Percentiles rank a stretch among this genome's conserved stretches.
phyloP scores from a whole-genome alignment of 2,113 vertebrate genomes.

The Odobenus rosmarus region DNA sequence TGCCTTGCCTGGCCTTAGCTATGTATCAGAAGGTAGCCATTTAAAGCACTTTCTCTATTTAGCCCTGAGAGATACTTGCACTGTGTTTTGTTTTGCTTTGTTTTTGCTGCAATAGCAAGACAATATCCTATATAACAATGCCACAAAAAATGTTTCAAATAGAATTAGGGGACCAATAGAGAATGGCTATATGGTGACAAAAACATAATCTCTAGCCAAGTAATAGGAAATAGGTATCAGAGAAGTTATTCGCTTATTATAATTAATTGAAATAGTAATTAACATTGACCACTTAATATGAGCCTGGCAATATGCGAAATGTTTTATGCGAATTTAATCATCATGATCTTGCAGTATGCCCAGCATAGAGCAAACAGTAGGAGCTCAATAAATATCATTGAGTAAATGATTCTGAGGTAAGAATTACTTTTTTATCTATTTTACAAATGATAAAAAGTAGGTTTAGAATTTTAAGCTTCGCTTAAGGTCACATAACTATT shows the following conservation, averaged over 20 bases:
- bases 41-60: conserved; percentile 35
- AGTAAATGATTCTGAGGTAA: not conserved
- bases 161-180: not conserved
- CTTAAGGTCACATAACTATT: not conserved
- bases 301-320: not conserved
- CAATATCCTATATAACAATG: not conserved
- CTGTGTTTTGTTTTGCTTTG: not conserved
- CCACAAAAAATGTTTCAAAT: conserved; percentile 24
- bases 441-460: conserved; percentile 33
- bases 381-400: not conserved
- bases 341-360: not conserved
- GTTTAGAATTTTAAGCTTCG: conserved; percentile 5
- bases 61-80: not conserved
- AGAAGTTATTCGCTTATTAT: not conserved
- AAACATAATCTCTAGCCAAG: not conserved
- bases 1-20: not conserved
- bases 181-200: not conserved
- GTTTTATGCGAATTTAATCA: not conserved
- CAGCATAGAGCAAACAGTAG: not conserved
- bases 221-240: not conserved
- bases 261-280: conserved; percentile 36
- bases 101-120: not conserved
- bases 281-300: not conserved
- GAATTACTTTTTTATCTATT: not conserved
- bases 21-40: not conserved